Evolutionary conservation across 1,140 invertebrate genomes (phyloP).

Genomic region (Lepeophtheirus salmonis): DNA sequence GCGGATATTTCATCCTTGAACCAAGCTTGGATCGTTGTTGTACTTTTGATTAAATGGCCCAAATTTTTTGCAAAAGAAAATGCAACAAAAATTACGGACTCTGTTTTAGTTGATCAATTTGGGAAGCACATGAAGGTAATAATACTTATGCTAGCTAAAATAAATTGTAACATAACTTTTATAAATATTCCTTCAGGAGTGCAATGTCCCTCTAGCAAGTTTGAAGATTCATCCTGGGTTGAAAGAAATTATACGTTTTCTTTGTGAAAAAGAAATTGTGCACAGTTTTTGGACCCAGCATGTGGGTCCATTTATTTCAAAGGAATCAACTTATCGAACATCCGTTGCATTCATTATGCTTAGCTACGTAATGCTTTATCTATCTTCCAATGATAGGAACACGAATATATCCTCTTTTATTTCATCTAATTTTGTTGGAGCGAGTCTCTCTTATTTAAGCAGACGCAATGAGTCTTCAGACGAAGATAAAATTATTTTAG

Average conservation of each 20-base stretch:
- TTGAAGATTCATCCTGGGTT: not conserved
- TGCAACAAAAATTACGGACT: not conserved
- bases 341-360: not conserved
- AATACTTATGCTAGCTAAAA: too few species aligned
- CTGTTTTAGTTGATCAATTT: not conserved
- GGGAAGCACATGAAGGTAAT: not conserved
- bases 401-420: not conserved
- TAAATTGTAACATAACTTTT: not conserved
- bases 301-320: not conserved
- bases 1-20: not conserved
- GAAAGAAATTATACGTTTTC: not conserved
- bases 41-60: not conserved
- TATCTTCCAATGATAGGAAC: not conserved
- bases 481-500: slow-evolving; percentile 29
- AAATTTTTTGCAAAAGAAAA: not conserved
- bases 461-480: not conserved
- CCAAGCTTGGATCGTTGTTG: not conserved
- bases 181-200: not conserved
- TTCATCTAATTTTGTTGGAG: not conserved
- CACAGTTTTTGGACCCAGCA: not conserved
- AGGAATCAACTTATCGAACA: not conserved
- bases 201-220: not conserved
- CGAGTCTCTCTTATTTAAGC: not conserved
- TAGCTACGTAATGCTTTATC: not conserved
- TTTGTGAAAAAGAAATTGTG: not conserved